Percentiles rank a stretch among this genome's conserved stretches.
Evolutionary conservation across 2,797 vertebrate genomes (phyloP).

Genomic region (Myotis planiceps): DNA sequence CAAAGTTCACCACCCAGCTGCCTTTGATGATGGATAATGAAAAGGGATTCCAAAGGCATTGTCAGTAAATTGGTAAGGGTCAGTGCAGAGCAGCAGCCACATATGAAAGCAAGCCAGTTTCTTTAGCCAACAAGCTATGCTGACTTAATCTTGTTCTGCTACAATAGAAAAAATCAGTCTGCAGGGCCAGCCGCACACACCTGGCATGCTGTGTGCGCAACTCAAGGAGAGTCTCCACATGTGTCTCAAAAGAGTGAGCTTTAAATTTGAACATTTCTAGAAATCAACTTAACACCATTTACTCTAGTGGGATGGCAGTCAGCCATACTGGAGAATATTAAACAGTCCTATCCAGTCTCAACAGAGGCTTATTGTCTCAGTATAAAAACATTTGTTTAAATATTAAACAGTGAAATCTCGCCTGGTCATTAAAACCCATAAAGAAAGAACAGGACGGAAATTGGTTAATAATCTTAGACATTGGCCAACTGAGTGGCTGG

Average conservation of each 20-base stretch:
- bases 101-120: conserved; percentile 66
- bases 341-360: conserved; percentile 14
- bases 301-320: neutral
- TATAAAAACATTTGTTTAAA: conserved; percentile 69
- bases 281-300: conserved; percentile 18
- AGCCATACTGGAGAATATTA: neutral
- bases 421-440: conserved; percentile 64
- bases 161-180: conserved; percentile 75
- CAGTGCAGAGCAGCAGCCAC: conserved; percentile 55
- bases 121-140: conserved; percentile 70
- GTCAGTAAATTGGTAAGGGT: conserved; percentile 79
- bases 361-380: conserved; percentile 58
- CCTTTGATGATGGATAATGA: conserved; percentile 82
- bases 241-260: neutral
- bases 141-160: conserved; percentile 50
- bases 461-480: conserved; percentile 54
- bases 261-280: conserved; percentile 52
- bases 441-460: conserved; percentile 63
- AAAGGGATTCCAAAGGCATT: conserved; percentile 71
- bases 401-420: conserved; percentile 59
- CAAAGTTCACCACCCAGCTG: conserved; percentile 58
- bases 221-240: conserved; percentile 60
- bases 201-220: conserved; percentile 44
- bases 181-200: conserved; percentile 76
- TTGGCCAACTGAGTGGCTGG: conserved; percentile 20